Evolutionary conservation across 2,113 vertebrate genomes (phyloP), one percentile per base, ranked within the genome.

Genomic region (Orycteropus afer): DNA sequence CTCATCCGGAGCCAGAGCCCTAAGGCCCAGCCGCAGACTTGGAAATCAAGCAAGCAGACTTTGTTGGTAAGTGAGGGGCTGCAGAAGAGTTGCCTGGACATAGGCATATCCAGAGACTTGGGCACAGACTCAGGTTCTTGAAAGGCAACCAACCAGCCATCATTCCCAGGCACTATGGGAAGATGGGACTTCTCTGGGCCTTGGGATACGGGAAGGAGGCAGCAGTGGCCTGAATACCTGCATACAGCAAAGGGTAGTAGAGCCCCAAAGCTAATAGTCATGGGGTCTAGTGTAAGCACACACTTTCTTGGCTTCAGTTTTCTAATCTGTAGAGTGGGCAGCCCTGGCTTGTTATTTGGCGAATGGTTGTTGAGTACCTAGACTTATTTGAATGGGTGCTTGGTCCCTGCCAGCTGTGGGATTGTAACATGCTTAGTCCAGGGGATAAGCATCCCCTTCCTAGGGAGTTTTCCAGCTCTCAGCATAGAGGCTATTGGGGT

Each of bases 11-110:
- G 98, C 96, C 98, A 99, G 90, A 96, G 97, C 10, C 69, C 98
- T 77, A 99, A 99, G 97, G 97, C 97, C 76, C 98, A 98, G 92
- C 98, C 98, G 1, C 98, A 99, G 97, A 98, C 98, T 45, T 99
- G 98, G 98, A 99, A 98, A 96, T 98, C 98, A 13, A 92, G 98
- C 93, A 99, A 99, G 97, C 98, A 98, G 93, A 98, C 98, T 83
- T 95, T 98, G 71, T 93, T 98, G 98, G 98, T 99, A 96, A 98
- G 98, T 96, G 89, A 78, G 42, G 23, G 53, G 25, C 22, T 76
- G 17, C 37, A 0, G 37, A 29, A 71, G 51, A 9, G 4, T 92
- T 47, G 51, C 67, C 42, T 6, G 20, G 88, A 37, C 63, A 42
- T 9, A 47, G 45, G 10, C 34, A 2, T 5, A 10, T 27, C 37